These are phyloP conservation scores for Myiopsitta monachus DNA, from an alignment of 2,113 vertebrate genomes.

Conservation along the genomic window DNA sequence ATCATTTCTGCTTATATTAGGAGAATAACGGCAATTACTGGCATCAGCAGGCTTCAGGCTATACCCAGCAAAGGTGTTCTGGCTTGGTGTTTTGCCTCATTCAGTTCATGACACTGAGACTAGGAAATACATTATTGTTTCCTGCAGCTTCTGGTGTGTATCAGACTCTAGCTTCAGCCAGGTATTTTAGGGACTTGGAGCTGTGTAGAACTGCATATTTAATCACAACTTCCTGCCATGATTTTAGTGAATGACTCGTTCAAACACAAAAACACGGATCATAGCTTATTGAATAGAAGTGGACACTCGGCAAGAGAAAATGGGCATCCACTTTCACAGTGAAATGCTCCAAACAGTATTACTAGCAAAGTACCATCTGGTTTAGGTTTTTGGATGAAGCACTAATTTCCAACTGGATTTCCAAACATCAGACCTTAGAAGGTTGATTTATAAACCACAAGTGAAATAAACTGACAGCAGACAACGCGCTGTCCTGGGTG, in stretches of 20 bases:
- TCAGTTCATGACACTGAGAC: background rate
- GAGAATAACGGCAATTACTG: background rate
- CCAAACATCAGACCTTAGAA: background rate
- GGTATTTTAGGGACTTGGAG: background rate
- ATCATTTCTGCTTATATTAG: conserved; percentile 19
- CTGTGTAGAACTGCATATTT: background rate
- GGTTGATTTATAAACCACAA: background rate
- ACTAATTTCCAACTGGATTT: conserved; percentile 3
- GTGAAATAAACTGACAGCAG: background rate
- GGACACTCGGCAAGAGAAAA: background rate
- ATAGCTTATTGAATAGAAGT: background rate
- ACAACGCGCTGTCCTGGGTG: background rate
- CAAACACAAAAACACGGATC: conserved; percentile 13
- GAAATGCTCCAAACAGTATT: background rate
- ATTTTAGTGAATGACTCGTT: background rate
- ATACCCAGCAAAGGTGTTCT: background rate
- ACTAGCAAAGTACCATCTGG: conserved; percentile 22
- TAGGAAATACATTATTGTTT: background rate
- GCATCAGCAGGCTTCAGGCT: background rate
- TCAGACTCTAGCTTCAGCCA: background rate
- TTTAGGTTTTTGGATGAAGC: conserved; percentile 4
- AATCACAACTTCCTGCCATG: background rate
- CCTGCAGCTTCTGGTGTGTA: background rate
- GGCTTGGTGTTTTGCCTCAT: background rate
- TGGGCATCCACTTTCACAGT: background rate